Conservation (phyloP, 2,113 vertebrate species). For the Chaenogobius annularis region DNA sequence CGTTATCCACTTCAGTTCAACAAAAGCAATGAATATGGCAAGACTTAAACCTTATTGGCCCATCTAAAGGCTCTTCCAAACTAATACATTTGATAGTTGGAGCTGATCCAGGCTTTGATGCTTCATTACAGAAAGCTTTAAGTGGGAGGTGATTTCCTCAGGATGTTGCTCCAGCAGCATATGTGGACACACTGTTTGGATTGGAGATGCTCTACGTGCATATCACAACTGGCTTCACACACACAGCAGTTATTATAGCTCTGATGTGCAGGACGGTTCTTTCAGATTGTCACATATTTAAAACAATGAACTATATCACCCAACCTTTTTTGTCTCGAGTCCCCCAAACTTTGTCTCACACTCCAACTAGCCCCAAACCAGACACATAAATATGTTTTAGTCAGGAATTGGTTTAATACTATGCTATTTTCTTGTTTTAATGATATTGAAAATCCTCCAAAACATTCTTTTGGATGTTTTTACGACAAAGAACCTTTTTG, state of each 20-base stretch:
- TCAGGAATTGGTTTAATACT: too few species aligned
- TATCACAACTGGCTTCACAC: conserved; percentile 22
- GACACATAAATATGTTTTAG: too few species aligned
- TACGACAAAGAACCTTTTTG: too few species aligned
- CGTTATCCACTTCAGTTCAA: conserved; percentile 16
- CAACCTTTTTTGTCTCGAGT: too few species aligned
- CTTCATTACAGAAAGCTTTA: conserved; percentile 26
- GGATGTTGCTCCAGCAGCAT: conserved; percentile 44
- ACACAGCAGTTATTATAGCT: conserved; percentile 9
- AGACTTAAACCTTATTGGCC: background rate
- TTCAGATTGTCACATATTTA: background rate
- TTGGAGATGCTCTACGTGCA: conserved; percentile 12
- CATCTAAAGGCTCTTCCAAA: background rate
- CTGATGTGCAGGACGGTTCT: background rate
- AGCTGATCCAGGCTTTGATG: conserved; percentile 41
- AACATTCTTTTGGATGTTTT: too few species aligned
- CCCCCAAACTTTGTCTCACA: too few species aligned
- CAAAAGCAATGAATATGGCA: conserved; percentile 4
- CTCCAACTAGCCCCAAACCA: too few species aligned
- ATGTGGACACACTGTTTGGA: conserved; percentile 29
- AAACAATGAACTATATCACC: background rate
- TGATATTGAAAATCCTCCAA: too few species aligned
- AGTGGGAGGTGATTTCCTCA: conserved; percentile 59
- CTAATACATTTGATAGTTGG: background rate
- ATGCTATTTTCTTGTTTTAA: too few species aligned